phyloP scores from a whole-genome alignment of 2,888 invertebrate genomes.

The Tinea trinotella region DNA sequence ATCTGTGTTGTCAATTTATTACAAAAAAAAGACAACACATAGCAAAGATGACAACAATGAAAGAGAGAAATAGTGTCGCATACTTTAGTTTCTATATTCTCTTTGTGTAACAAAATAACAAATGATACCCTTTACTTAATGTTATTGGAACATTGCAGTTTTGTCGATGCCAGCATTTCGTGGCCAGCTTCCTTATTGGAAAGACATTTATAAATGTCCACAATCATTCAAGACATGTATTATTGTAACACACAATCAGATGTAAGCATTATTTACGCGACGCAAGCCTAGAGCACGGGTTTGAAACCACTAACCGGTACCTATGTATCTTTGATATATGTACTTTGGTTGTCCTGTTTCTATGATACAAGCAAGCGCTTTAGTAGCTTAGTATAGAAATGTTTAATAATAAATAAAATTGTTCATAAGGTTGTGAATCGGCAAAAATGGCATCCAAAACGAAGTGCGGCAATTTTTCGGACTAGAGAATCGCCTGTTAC shows the following conservation, averaged over 20 bases:
- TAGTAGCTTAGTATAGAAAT: too few species aligned
- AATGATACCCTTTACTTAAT: conserved; percentile 42
- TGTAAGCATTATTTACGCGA: not conserved
- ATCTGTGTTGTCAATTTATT: too few species aligned
- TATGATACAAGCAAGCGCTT: too few species aligned
- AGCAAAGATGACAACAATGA: conserved; percentile 24
- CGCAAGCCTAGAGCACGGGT: too few species aligned
- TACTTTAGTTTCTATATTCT: conserved; percentile 24
- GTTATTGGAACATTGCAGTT: conserved; percentile 30
- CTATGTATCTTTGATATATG: too few species aligned
- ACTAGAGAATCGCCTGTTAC: too few species aligned
- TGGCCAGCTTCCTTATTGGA: conserved; percentile 6
- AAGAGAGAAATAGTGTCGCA: conserved; percentile 29
- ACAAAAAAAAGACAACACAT: conserved; percentile 25
- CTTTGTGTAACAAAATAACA: conserved; percentile 28
- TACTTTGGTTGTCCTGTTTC: too few species aligned
- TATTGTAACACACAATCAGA: not conserved
- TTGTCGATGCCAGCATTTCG: not conserved
- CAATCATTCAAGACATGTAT: conserved; percentile 2
- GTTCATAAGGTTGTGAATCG: too few species aligned
- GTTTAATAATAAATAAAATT: too few species aligned
- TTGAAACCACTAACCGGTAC: too few species aligned
- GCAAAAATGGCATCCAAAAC: too few species aligned
- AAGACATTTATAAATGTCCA: conserved; percentile 2
- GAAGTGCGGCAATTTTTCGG: too few species aligned